A percentile compares a stretch with the other conserved stretches of the same genome.
Conservation (phyloP, 2,113 vertebrate genomes). For the Actenoides hombroni region DNA sequence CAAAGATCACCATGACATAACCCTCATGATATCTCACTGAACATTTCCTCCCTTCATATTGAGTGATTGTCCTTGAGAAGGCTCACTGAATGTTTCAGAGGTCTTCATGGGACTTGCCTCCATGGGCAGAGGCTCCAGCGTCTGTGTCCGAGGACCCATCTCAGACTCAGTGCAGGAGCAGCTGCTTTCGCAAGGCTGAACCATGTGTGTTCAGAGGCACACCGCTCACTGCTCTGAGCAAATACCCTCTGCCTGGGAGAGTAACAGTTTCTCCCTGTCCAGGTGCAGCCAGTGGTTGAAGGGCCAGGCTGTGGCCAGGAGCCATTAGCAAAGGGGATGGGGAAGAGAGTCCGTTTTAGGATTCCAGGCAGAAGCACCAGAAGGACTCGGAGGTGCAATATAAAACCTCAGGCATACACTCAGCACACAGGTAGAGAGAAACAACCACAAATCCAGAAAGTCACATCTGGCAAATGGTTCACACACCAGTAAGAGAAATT, state of each 20-base stretch:
- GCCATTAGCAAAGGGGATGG: neutral
- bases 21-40: fast-evolving
- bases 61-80: neutral
- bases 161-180: fast-evolving
- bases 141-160: fast-evolving
- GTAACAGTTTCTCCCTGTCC: neutral
- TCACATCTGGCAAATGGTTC: constrained; percentile 18
- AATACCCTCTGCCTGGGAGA: neutral
- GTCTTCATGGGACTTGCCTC: neutral
- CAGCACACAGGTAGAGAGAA: neutral
- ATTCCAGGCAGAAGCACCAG: constrained; percentile 36
- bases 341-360: neutral
- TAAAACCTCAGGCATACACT: constrained; percentile 16
- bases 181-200: neutral
- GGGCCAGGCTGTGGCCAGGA: neutral
- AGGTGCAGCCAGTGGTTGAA: neutral
- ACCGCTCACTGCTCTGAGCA: neutral
- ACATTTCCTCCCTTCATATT: neutral
- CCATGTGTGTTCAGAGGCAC: fast-evolving
- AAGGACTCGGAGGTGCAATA: constrained; percentile 27
- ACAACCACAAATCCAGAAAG: constrained; percentile 8
- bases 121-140: fast-evolving
- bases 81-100: fast-evolving
- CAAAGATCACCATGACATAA: neutral
- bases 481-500: neutral